Percentiles rank a stretch among this genome's conserved stretches.
Conservation (phyloP, 2,888 invertebrate species). For the Philonicus albiceps region DNA sequence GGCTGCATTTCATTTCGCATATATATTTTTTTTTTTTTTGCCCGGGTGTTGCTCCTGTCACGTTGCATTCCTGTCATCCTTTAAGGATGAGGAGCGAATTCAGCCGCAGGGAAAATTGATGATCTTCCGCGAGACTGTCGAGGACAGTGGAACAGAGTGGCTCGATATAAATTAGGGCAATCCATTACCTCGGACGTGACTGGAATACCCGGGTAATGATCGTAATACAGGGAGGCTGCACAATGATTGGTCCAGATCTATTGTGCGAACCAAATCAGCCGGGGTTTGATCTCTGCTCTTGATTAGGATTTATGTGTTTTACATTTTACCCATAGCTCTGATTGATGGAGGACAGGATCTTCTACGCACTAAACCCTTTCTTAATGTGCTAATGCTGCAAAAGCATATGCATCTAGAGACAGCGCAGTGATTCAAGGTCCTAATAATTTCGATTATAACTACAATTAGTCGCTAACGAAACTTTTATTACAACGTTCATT, state of each 20-base stretch:
- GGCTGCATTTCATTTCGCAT: slow-evolving; percentile 11
- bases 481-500: too few species aligned
- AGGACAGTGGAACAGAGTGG: neutral
- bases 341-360: slow-evolving; percentile 36
- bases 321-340: slow-evolving; percentile 36
- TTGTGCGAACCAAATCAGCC: neutral
- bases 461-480: too few species aligned
- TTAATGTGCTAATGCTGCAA: neutral
- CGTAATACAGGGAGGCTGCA: slow-evolving; percentile 32
- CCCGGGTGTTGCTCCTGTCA: slow-evolving; percentile 44
- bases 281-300: slow-evolving; percentile 38
- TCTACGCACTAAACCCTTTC: neutral
- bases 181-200: slow-evolving; percentile 46
- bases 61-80: slow-evolving; percentile 43
- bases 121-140: neutral
- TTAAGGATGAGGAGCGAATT: neutral
- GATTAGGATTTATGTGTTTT: slow-evolving; percentile 48
- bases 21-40: too few species aligned
- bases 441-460: neutral
- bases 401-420: neutral
- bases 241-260: neutral
- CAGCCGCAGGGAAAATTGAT: slow-evolving; percentile 33
- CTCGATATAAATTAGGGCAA: slow-evolving; percentile 49
- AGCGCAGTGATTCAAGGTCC: too few species aligned
- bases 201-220: slow-evolving; percentile 46